Percentiles rank a stretch among this genome's conserved stretches.
These are phyloP conservation scores for Lophotriccus pileatus DNA, from an alignment of 2,797 vertebrate genomes.

Conservation along the genomic window DNA sequence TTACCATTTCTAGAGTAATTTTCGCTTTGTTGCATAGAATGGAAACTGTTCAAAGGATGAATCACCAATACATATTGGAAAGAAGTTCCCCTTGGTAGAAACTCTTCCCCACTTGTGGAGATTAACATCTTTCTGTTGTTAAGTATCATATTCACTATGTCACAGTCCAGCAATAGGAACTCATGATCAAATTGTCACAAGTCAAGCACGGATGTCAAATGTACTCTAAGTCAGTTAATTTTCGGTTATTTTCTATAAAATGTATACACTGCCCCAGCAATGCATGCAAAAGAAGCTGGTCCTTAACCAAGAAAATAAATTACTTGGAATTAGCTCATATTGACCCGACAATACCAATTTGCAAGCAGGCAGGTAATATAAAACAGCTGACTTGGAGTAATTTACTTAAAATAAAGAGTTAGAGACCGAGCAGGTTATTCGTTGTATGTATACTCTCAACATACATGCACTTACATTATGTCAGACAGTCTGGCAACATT, in stretches of 20 bases:
- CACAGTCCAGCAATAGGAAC: not conserved
- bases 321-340: not conserved
- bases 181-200: not conserved
- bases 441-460: not conserved
- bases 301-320: not conserved
- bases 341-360: conserved; percentile 18
- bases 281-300: not conserved
- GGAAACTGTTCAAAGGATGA: not conserved
- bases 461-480: not conserved
- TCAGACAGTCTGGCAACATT: not conserved
- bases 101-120: not conserved
- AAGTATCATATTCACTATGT: not conserved
- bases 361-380: not conserved
- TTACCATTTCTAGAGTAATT: not conserved
- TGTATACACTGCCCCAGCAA: not conserved
- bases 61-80: not conserved
- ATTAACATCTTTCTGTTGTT: not conserved
- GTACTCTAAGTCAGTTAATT: not conserved
- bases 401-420: not conserved
- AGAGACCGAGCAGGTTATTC: not conserved
- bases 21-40: not conserved
- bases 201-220: not conserved
- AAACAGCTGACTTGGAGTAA: not conserved
- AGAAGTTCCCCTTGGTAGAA: not conserved
- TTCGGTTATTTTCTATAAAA: not conserved